Evolutionary conservation across 2,797 vertebrate genomes (phyloP).

Genomic region (Malurus leucopterus): DNA sequence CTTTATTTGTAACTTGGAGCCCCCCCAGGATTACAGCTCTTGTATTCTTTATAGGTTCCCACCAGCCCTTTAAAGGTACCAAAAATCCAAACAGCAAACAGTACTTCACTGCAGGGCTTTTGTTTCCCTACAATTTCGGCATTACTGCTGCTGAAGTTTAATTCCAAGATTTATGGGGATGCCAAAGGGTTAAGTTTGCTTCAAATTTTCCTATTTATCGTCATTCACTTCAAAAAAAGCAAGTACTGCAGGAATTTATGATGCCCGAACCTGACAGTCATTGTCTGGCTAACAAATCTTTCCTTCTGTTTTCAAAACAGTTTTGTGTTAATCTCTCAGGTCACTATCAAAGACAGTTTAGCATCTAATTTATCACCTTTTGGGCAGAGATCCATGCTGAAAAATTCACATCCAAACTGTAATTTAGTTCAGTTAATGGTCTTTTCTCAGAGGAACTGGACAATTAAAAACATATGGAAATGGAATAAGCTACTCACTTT

Average conservation of each 20-base stretch:
- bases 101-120: background rate
- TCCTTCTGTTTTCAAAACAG: slow-evolving; percentile 53
- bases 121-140: background rate
- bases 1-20: slow-evolving; percentile 28
- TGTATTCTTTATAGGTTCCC: background rate
- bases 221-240: background rate
- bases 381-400: slow-evolving; percentile 51
- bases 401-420: slow-evolving; percentile 61
- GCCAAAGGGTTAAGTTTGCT: slow-evolving; percentile 28
- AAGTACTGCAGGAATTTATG: slow-evolving; percentile 28
- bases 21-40: background rate
- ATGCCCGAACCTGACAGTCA: background rate
- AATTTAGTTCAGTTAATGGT: slow-evolving; percentile 55
- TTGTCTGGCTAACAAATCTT: slow-evolving; percentile 9
- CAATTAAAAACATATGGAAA: slow-evolving; percentile 59
- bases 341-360: slow-evolving; percentile 56
- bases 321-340: slow-evolving; percentile 51
- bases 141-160: background rate
- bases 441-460: slow-evolving; percentile 62
- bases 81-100: background rate
- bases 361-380: slow-evolving; percentile 64
- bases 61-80: background rate
- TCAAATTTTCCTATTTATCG: background rate
- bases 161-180: slow-evolving; percentile 9
- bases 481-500: slow-evolving; percentile 33